Evolutionary conservation across 2,797 vertebrate genomes (phyloP).

Genomic region (Tenualosa thibaudeaui): DNA sequence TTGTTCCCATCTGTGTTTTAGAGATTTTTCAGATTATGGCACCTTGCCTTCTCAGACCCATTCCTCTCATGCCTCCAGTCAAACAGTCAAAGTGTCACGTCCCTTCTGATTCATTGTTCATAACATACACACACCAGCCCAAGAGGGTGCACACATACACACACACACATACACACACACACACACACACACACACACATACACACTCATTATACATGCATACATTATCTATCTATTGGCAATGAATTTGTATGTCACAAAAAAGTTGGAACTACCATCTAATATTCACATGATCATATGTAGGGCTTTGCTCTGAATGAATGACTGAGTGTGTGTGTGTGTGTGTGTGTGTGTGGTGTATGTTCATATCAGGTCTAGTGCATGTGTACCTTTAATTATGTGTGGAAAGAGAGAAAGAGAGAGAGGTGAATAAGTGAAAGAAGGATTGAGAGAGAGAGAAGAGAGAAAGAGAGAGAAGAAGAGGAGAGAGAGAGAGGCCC

Average conservation of each 20-base stretch:
- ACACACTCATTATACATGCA: not conserved
- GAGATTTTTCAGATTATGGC: not conserved
- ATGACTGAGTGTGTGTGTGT: constrained; percentile 25
- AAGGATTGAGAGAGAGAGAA: no score
- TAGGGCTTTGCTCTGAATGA: not conserved
- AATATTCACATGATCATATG: no score
- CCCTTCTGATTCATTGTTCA: not conserved
- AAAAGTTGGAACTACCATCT: no score
- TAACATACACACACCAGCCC: not conserved
- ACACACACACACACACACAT: not conserved
- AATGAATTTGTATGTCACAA: no score
- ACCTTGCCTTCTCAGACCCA: not conserved
- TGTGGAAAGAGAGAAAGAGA: not conserved
- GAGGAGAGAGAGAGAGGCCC: not conserved
- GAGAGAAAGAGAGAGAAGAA: not conserved
- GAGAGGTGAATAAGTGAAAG: no score
- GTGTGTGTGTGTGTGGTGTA: not conserved
- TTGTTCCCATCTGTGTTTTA: constrained; percentile 13
- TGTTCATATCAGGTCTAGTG: not conserved
- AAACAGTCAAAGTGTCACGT: constrained; percentile 3
- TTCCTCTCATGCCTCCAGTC: not conserved
- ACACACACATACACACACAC: not conserved
- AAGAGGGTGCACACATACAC: not conserved
- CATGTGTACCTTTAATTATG: not conserved
- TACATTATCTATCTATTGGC: no score